These are phyloP conservation scores for Chiloscyllium punctatum DNA, from an alignment of 2,797 vertebrate species.

Conservation along the genomic window DNA sequence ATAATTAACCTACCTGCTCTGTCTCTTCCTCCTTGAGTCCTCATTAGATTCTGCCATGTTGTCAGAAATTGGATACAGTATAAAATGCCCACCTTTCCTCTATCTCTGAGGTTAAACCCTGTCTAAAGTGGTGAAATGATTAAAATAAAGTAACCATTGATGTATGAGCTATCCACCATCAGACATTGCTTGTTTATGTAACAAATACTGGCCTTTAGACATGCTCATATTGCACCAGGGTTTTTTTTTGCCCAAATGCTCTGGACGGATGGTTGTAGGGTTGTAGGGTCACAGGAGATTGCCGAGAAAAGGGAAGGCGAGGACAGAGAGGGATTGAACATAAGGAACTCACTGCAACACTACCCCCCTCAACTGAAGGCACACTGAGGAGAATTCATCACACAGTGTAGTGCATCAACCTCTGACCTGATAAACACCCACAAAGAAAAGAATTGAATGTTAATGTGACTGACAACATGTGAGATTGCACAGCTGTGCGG, in stretches of 20 bases:
- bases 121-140: background rate
- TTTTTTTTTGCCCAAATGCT: background rate
- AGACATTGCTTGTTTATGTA: background rate
- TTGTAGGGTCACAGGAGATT: too few relatives aligned
- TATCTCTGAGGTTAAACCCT: background rate
- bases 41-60: background rate
- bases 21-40: too few relatives aligned
- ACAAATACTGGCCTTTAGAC: background rate
- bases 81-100: too few relatives aligned
- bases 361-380: background rate
- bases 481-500: background rate
- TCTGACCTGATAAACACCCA: background rate
- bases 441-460: background rate
- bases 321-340: background rate
- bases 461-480: background rate
- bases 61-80: background rate
- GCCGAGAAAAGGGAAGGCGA: background rate
- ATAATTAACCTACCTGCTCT: too few relatives aligned
- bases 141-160: background rate
- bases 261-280: too few relatives aligned
- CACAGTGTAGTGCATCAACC: too few relatives aligned
- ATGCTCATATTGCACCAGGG: background rate
- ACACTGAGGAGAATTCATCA: background rate
- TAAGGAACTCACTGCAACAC: background rate
- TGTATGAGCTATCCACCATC: background rate